Percentiles rank a stretch among this genome's conserved stretches.
phyloP scores from a whole-genome alignment of 2,888 invertebrate genomes.

The Byasa hedistus region DNA sequence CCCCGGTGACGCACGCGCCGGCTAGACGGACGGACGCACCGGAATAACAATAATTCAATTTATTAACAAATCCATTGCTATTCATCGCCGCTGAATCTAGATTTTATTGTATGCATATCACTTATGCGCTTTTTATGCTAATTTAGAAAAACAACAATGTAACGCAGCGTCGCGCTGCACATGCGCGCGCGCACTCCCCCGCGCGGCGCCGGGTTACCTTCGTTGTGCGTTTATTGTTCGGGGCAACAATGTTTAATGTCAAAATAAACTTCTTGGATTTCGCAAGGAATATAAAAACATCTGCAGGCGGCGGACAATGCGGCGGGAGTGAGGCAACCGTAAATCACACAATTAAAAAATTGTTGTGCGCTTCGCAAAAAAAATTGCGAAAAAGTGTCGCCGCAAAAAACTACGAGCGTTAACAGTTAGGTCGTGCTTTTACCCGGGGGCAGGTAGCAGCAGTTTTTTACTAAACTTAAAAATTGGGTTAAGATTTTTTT shows the following conservation, averaged over 20 bases:
- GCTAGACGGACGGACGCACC: slow-evolving; percentile 24
- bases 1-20: slow-evolving; percentile 37
- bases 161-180: background rate
- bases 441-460: slow-evolving; percentile 60
- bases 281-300: slow-evolving; percentile 50
- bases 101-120: slow-evolving; percentile 30
- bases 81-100: slow-evolving; percentile 21
- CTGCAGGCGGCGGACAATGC: slow-evolving; percentile 58
- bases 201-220: slow-evolving; percentile 10
- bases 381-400: slow-evolving; percentile 57
- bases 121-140: slow-evolving; percentile 9
- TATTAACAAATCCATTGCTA: slow-evolving; percentile 19
- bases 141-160: slow-evolving; percentile 2
- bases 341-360: slow-evolving; percentile 60
- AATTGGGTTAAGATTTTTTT: slow-evolving; percentile 74
- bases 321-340: slow-evolving; percentile 40
- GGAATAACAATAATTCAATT: slow-evolving; percentile 16
- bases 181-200: background rate
- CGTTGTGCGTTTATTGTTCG: slow-evolving; percentile 1
- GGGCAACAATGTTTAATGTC: slow-evolving; percentile 21
- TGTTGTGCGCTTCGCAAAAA: slow-evolving; percentile 46
- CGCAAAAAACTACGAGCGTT: slow-evolving; percentile 50
- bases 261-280: slow-evolving; percentile 39
- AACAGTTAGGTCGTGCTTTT: slow-evolving; percentile 58
- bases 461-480: slow-evolving; percentile 59